Evolutionary conservation across 2,797 vertebrate genomes (phyloP), one percentile per base, ranked within the genome.

Genomic region (Sebastes vulpes): DNA sequence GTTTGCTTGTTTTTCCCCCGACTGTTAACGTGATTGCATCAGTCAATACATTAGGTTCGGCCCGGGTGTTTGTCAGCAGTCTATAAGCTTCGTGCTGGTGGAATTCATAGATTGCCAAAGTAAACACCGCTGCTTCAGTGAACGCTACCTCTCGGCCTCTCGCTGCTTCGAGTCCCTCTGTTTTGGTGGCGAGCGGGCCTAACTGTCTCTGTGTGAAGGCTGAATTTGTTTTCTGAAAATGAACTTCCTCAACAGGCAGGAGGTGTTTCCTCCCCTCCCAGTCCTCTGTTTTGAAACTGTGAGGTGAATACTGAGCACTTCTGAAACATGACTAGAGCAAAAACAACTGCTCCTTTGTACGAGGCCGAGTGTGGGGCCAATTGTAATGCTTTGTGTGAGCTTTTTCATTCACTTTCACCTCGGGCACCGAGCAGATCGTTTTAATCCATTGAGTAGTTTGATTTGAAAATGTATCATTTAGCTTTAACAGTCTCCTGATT

Each of bases 311-410:
- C 93, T 95, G 93, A 95, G 82, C 86, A 86, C 90, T 86, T 83
- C 78, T 74, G 87, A 93, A 92, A 94, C 87, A 93, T 91, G 88
- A 91, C 90, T 82, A 86, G 92, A 91, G 93, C 90, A 94, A 94
- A 93, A 96, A 95, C 94, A 95, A 93, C 90, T 76, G 84, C 84
- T 90, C 86, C 91, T 95, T 95, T 96, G 94, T 95, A 76, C 7
- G 71, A 59, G 81, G 81, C 77, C 4, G 70, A 90, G 89, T 77
- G 84, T 77, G 72, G 82, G 88, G 88, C 91, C 83, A 73, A 69
- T 91, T 84, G 88, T 92, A 75, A 87, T 70, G 80, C 85, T 90
- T 92, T 92, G 75, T 91, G 81, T 38, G 20, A 84, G 87, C 79
- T 68, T 86, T 90, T 85, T 86, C 67, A 21, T 90, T 94, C 38